Base-by-base conservation (phyloP, 2,113 vertebrate genomes). In the Mirza zaza region DNA sequence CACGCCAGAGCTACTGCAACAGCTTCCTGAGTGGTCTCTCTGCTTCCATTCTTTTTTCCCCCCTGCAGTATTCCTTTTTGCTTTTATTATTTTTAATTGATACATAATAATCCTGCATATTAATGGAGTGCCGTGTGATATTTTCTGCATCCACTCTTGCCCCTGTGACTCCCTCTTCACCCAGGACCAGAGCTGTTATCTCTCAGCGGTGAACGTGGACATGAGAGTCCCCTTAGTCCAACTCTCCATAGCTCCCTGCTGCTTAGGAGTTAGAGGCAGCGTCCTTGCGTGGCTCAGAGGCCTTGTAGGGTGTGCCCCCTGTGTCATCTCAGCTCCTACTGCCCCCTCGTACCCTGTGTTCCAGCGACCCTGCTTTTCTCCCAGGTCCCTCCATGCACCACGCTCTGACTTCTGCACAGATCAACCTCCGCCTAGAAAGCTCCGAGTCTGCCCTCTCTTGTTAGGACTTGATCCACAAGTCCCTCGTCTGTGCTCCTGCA, bases 311-410 rank as follows among this genome's bases (percentile, higher is more conserved):
- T 0, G 17, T 7, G 52, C 20, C 42, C 1, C 34, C 21, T 48
- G 2, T 14, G 70, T 42, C 29, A 3, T 5, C 32, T 59, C 11
- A 0, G 10, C 39, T 87, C 45, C 10, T 25, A 17, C 32, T 87
- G 11, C 9, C 12, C 15, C 23, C 8, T 3, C 23, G 15, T 0
- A 1, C 2, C n/a, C 55, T 36, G 29, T 17, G 67, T 34, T 39
- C 61, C 39, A 27, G 71, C 70, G 50, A 11, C 2, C 6, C 5
- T 2, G 59, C 36, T 36, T n/a, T 39, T n/a, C 55, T 8, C 12
- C 42, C 12, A 27, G 59, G 32, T 63, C 1, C 50, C 21, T 15
- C 0, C 0, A 4, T 9, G 36, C 10, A 10, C 10, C 39, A 0
- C 0, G 8, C 25, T 63, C 32, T 12, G 81, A 11, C 21, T 67